Base-by-base conservation (phyloP, 2,113 vertebrate species). In the Melanocharis versteri region DNA sequence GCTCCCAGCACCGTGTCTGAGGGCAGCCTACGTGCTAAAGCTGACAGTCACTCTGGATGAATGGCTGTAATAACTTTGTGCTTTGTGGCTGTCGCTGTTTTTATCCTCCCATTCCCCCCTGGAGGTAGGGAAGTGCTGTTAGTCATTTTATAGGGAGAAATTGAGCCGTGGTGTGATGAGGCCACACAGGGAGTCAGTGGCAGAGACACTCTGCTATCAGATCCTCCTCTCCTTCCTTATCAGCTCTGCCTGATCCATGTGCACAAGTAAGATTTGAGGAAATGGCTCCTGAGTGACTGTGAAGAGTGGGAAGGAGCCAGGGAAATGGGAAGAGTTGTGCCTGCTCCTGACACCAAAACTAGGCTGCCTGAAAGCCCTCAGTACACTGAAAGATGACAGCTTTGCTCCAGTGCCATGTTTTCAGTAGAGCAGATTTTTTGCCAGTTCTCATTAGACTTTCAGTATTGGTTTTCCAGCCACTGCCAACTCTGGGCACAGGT, bases 381-480 rank as follows among this genome's bases (percentile, higher is more conserved):
- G 62, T 44, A 30, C 6, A 4, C 42, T 76, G 78, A 84, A 58
- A 2, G 6, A 61, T 2, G 20, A 54, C 86, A 90, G 69, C 69
- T 56, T 37, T 83, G 68, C 76, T 83, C 33, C 53, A 93, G 64
- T 68, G 56, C 60, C 40, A 17, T 61, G 68, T 86, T 92, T 95
- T 81, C 76, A 93, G 80, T 22, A 37, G 56, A 93, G 33, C 71
- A 71, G 60, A 78, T 61, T 94, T 95, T 93, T 90, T 80, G 69
- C 76, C 60, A 37, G 37, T 68, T 93, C 78, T 92, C 39, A 28
- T 88, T 86, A 90, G 90, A 91, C 50, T 83, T 64, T 61, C 45
- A 80, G 50, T 66, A 71, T 90, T 94, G 91, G 87, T 92, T 92
- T 95, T 95, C 83, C 56, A 94, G 81, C 72, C 91, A 84, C 89